Percentiles rank a stretch among this genome's conserved stretches.
Conservation (phyloP, 2,113 vertebrate genomes). For the Aegithalos caudatus region DNA sequence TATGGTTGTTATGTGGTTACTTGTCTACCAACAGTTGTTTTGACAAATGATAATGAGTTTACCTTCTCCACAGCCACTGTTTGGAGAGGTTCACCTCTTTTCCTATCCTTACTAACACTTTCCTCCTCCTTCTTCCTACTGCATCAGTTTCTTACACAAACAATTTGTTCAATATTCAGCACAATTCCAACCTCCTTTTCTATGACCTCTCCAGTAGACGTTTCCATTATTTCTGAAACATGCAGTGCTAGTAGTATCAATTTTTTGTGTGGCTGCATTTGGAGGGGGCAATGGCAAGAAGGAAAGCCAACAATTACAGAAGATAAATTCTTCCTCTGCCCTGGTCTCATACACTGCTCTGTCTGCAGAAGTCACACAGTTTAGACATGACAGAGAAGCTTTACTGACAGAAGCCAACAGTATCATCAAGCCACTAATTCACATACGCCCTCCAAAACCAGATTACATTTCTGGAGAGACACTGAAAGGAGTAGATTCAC, state of each 20-base stretch:
- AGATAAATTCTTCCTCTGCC: background rate
- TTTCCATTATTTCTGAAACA: background rate
- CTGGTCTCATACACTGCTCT: background rate
- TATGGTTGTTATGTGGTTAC: background rate
- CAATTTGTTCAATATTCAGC: background rate
- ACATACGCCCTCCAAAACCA: accelerated
- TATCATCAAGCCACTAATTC: background rate
- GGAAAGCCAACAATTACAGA: background rate
- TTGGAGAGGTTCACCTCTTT: background rate
- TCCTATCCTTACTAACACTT: background rate
- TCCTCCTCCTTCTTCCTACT: background rate
- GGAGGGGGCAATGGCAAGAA: background rate
- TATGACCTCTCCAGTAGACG: background rate
- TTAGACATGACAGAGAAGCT: background rate
- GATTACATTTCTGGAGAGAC: background rate
- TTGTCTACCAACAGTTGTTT: background rate
- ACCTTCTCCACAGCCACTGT: background rate
- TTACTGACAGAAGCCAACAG: background rate
- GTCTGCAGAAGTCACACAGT: background rate
- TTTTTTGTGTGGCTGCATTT: background rate
- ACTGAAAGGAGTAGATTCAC: background rate
- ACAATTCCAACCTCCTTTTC: background rate
- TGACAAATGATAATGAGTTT: background rate
- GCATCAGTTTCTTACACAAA: background rate
- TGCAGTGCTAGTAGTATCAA: background rate